Evolutionary conservation across 2,888 invertebrate genomes (phyloP), one percentile per base, ranked within the genome.

Genomic region (Adelognathus sp.): DNA sequence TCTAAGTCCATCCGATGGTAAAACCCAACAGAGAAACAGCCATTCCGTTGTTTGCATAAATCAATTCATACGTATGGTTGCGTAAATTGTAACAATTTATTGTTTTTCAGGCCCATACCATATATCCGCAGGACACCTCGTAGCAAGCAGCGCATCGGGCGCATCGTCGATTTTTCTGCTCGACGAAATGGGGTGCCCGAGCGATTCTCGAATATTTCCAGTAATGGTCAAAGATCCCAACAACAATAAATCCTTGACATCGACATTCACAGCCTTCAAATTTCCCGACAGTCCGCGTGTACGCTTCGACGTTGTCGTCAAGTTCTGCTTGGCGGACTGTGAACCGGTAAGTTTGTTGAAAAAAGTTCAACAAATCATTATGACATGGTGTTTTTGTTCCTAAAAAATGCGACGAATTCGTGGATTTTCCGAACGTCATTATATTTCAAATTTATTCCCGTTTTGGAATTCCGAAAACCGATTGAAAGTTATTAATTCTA

Each of bases 201-300:
- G 95, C 0, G 96, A 97, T 86, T 92, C 94, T 83, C 92, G 93
- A 46, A 93, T 94, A 74, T 94, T 95, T 83, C 94, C 94, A 0
- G 88, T 92, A 2, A 92, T 95, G 66, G 87, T 89, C 0, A 91
- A 88, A 58, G 90, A 90, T 70, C 85, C 87, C 0, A 21, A 46
- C 0, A 88, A 90, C 75, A 90, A 88, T 24, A 86, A 86, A 61
- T 89, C 90, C 0, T 90, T 96, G 16, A 91, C 93, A 0, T 93
- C 94, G 2, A 93, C 93, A 18, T 97, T 97, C 90, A 95, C 96
- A 87, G 97, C 97, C 0, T 98, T 98, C 91, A 96, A 97, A 81
- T 98, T 98, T 91, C 95, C 96, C 0, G 95, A 95, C 9, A 96
- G 97, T n/a, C 95, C 96, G 31, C 93, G 96, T 4, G 96, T 97